Percentiles rank a stretch among this genome's conserved stretches.
phyloP scores from a whole-genome alignment of 2,113 vertebrate genomes.

The Urocynchramus pylzowi region DNA sequence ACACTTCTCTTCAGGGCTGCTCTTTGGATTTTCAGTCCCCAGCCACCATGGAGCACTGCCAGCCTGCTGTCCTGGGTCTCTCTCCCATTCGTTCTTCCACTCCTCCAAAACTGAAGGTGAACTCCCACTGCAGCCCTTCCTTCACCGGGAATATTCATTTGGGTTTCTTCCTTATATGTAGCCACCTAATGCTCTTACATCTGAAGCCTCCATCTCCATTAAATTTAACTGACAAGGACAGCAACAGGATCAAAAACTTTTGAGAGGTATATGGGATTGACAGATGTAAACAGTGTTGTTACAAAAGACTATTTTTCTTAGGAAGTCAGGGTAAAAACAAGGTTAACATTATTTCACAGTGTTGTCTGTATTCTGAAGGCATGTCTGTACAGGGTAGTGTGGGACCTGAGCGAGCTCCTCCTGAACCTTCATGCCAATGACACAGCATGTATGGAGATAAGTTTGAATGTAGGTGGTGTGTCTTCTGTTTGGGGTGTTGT shows the following conservation, averaged over 20 bases:
- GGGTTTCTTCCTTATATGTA: not conserved
- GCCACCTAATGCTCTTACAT: not conserved
- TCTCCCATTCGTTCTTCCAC: not conserved
- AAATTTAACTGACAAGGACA: not conserved
- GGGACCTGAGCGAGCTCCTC: not conserved
- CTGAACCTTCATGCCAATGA: not conserved
- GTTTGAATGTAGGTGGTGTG: not conserved
- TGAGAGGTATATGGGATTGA: not conserved
- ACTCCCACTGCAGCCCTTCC: not conserved
- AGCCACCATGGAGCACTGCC: rapidly evolving
- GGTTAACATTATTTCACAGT: not conserved
- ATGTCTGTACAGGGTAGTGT: not conserved
- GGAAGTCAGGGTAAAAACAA: not conserved
- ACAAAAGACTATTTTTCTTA: not conserved
- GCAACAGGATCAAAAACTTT: not conserved
- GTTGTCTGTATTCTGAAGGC: not conserved
- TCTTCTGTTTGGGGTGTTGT: not conserved
- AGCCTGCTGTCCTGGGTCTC: not conserved
- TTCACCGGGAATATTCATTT: not conserved
- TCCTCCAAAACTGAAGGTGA: not conserved
- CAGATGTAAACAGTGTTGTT: not conserved
- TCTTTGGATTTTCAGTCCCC: rapidly evolving
- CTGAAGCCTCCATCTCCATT: not conserved
- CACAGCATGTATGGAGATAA: not conserved
- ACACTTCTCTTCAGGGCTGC: not conserved